phyloP scores from a whole-genome alignment of 35 echinoderm and acorn worm species.

The Apostichopus californicus region DNA sequence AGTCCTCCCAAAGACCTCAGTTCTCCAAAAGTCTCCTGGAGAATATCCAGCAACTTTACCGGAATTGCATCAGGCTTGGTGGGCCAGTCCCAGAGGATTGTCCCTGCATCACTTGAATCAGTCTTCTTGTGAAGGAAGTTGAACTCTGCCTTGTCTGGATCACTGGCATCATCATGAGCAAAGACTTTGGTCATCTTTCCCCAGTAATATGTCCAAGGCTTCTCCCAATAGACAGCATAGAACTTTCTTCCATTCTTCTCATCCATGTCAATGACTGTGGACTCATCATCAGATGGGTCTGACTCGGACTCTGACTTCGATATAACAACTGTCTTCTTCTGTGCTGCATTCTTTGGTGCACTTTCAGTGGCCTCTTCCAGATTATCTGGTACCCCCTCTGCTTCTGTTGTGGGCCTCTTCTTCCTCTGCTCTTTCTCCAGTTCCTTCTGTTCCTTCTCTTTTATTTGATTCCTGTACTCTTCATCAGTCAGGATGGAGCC shows the following conservation, averaged over 20 bases:
- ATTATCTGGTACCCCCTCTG: too few relatives aligned
- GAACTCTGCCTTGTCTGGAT: neutral
- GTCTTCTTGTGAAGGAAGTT: neutral
- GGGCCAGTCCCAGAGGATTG: neutral
- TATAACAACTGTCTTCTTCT: neutral
- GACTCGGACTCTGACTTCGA: neutral
- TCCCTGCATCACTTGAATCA: too few relatives aligned
- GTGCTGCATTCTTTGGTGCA: neutral
- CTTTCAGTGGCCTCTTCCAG: neutral
- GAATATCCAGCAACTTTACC: too few relatives aligned
- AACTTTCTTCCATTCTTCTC: neutral
- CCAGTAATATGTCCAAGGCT: conserved; percentile 1
- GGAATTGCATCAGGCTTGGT: neutral
- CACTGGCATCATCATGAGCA: neutral
- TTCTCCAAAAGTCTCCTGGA: too few relatives aligned
- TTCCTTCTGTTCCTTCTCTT: neutral
- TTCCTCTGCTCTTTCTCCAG: neutral
- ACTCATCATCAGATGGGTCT: neutral
- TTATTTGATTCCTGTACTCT: neutral
- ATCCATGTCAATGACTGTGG: neutral
- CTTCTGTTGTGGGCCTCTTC: neutral
- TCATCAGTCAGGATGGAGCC: conserved; percentile 11
- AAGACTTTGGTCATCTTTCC: neutral
- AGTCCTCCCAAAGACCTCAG: too few relatives aligned
- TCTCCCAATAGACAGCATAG: neutral